Percentiles rank a stretch among this genome's conserved stretches.
phyloP scores from a whole-genome alignment of 2,888 invertebrate genomes.

The Electrophaes corylata region DNA sequence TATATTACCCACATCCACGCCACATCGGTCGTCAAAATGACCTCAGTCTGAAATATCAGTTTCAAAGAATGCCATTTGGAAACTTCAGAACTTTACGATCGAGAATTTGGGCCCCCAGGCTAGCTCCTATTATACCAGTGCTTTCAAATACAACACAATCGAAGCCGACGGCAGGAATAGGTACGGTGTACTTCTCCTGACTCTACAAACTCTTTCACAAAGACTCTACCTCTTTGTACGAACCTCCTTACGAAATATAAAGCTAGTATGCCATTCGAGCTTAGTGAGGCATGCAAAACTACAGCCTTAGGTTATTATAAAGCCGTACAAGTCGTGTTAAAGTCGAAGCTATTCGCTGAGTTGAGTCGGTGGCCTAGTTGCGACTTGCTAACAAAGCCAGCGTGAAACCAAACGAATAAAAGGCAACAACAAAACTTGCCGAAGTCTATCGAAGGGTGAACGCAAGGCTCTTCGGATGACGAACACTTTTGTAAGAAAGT shows the following conservation, averaged over 20 bases:
- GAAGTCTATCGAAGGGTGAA: conserved; percentile 15
- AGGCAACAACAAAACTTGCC: conserved; percentile 2
- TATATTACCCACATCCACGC: no score
- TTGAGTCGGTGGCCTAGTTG: conserved; percentile 9
- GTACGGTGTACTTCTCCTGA: no score
- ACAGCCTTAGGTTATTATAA: neutral
- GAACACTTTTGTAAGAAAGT: conserved; percentile 5
- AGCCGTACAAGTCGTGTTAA: neutral
- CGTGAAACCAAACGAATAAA: conserved; percentile 5
- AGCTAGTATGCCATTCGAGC: neutral
- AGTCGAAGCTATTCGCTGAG: neutral
- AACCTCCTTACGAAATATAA: neutral
- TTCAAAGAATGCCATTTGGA: no score
- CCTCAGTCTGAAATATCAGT: no score
- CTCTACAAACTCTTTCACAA: neutral
- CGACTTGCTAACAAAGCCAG: conserved; percentile 8
- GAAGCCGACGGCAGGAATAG: no score
- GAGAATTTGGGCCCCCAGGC: no score
- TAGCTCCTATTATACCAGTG: no score
- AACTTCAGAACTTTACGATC: no score
- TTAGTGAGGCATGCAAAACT: neutral
- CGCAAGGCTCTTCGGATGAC: neutral
- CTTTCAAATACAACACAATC: no score
- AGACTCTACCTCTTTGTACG: neutral
- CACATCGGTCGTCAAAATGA: no score